Evolutionary conservation across 2,888 invertebrate genomes (phyloP).

Genomic region (Eupeodes luniger): DNA sequence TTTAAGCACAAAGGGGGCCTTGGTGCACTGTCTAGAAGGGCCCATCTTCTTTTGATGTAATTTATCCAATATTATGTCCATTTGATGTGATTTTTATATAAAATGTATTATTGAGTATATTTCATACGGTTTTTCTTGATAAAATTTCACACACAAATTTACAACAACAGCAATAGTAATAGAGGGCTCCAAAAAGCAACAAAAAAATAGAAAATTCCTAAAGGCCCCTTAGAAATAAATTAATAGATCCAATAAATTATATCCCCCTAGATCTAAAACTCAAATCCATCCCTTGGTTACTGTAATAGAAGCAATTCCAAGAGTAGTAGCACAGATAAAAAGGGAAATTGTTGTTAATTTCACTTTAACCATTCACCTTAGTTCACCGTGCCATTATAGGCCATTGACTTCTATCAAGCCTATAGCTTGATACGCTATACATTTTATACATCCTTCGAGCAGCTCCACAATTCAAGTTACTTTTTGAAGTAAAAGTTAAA

Average conservation of each 20-base stretch:
- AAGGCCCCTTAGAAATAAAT: no score
- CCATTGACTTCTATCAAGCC: conserved; percentile 50
- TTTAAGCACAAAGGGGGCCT: not conserved
- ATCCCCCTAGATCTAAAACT: no score
- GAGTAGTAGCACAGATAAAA: not conserved
- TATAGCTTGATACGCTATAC: not conserved
- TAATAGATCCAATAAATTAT: no score
- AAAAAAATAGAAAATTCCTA: no score
- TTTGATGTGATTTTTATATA: no score
- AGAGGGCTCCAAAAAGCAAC: no score
- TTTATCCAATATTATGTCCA: no score
- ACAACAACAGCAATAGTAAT: no score
- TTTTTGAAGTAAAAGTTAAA: conserved; percentile 66
- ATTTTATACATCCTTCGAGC: conserved; percentile 10
- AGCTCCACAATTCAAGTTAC: not conserved
- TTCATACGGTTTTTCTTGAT: no score
- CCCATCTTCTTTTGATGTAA: no score
- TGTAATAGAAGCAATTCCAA: not conserved
- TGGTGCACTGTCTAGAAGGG: not conserved
- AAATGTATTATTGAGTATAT: no score
- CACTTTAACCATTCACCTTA: conserved; percentile 58
- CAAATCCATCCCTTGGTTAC: not conserved
- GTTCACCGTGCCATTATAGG: conserved; percentile 47
- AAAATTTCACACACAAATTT: no score
- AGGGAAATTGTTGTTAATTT: conserved; percentile 47